Conservation (phyloP, 1,140 invertebrate species). For the Hylyphantes graminicola region DNA sequence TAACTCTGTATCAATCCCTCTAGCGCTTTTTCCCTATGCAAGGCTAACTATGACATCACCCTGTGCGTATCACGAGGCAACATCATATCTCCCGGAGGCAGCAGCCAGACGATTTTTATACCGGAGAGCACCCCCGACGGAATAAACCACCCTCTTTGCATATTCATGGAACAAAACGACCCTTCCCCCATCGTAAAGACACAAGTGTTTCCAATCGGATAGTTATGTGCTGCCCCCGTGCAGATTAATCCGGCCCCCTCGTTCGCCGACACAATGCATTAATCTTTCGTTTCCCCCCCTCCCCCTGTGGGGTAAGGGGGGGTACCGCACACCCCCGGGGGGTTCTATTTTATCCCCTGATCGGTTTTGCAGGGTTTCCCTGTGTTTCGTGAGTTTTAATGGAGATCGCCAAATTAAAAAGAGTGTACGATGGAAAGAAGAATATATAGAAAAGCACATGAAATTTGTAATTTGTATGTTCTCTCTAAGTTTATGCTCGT, state of each 20-base stretch:
- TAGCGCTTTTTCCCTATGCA: neutral
- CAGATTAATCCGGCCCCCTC: constrained; percentile 59
- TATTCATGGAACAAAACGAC: constrained; percentile 50
- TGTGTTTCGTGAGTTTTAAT: neutral
- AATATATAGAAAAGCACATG: too few species aligned
- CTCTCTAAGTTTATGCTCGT: too few species aligned
- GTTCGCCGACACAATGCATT: constrained; percentile 58
- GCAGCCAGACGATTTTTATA: constrained; percentile 35
- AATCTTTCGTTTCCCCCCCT: constrained; percentile 45
- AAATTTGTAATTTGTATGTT: too few species aligned
- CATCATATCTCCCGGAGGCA: constrained; percentile 33
- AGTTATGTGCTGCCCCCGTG: constrained; percentile 56
- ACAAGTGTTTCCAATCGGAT: constrained; percentile 61
- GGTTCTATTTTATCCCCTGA: constrained; percentile 59
- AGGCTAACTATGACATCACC: constrained; percentile 49
- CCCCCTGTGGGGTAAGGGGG: constrained; percentile 48
- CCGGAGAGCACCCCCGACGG: neutral
- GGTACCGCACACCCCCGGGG: constrained; percentile 47
- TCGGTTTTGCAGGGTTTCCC: constrained; percentile 49
- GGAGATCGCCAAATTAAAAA: neutral
- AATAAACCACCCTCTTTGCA: constrained; percentile 53
- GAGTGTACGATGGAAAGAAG: too few species aligned
- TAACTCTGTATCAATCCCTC: neutral
- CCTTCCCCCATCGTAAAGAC: constrained; percentile 45
- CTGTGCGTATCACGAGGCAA: constrained; percentile 2